phyloP scores from a whole-genome alignment of 2,113 vertebrate species.

The Arvicanthis niloticus region DNA sequence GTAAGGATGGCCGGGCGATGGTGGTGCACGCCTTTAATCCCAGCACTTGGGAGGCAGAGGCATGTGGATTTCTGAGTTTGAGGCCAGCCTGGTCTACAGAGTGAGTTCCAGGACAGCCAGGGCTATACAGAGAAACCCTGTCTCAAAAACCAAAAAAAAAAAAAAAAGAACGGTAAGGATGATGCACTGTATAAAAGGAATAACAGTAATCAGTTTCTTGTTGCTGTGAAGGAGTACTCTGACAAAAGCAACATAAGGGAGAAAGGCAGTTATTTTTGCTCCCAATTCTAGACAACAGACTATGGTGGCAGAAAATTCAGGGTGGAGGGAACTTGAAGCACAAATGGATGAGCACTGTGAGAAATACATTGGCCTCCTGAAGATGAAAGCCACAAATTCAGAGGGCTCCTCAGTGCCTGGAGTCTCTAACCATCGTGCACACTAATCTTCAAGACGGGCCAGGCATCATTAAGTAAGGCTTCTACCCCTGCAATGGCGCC shows the following conservation, averaged over 20 bases:
- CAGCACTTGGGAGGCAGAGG: no score
- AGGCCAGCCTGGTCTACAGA: no score
- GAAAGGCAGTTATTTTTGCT: background rate
- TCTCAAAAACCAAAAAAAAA: no score
- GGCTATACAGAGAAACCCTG: no score
- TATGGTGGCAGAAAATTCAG: background rate
- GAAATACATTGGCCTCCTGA: background rate
- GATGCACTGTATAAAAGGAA: background rate
- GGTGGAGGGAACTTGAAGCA: no score
- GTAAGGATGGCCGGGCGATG: no score
- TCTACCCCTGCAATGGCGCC: background rate
- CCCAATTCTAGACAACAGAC: background rate
- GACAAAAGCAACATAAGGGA: background rate
- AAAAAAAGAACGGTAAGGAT: background rate
- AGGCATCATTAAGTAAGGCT: background rate
- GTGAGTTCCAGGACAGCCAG: no score
- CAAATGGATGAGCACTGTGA: background rate
- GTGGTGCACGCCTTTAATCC: no score
- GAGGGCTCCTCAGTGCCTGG: background rate
- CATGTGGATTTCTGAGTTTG: no score
- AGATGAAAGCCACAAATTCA: background rate
- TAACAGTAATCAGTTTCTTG: background rate
- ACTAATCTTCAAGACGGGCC: background rate
- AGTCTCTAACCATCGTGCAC: background rate
- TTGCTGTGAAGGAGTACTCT: background rate